Evolutionary conservation across 1,140 invertebrate genomes (phyloP).

Genomic region (Bradynema listronoti): DNA sequence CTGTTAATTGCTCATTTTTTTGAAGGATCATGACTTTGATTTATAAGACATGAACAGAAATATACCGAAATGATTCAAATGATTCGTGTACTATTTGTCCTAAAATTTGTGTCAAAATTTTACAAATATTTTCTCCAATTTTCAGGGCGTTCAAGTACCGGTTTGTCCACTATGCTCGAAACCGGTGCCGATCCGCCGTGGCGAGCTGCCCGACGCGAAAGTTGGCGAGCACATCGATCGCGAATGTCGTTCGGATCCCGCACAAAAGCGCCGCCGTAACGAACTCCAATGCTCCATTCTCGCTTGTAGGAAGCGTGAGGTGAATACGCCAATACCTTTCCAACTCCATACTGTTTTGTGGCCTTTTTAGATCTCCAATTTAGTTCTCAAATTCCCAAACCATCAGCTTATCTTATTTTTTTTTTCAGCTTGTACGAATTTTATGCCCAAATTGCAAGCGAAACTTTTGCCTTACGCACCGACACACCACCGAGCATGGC

Average conservation of each 20-base stretch:
- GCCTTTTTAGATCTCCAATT: too few species aligned
- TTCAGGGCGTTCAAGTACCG: slow-evolving; percentile 18
- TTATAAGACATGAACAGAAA: too few species aligned
- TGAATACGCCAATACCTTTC: too few species aligned
- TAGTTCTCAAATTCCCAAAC: too few species aligned
- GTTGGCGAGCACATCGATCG: slow-evolving; percentile 26
- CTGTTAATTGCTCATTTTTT: too few species aligned
- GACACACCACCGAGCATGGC: not conserved
- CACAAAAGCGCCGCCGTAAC: not conserved
- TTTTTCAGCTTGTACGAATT: slow-evolving; percentile 8
- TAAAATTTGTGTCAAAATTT: too few species aligned
- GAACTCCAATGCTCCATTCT: slow-evolving; percentile 4
- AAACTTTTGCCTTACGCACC: slow-evolving; percentile 4
- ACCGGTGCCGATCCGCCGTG: slow-evolving; percentile 21
- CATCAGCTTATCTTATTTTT: not conserved
- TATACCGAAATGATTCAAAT: too few species aligned
- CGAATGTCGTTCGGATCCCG: slow-evolving; percentile 18
- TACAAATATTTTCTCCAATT: too few species aligned
- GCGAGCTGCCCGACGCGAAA: slow-evolving; percentile 17
- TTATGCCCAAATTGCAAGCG: slow-evolving; percentile 2
- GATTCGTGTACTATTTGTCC: too few species aligned
- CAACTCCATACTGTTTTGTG: too few species aligned
- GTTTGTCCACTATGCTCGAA: slow-evolving; percentile 27
- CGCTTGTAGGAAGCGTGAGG: slow-evolving; percentile 9
- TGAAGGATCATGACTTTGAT: too few species aligned